phyloP scores from a whole-genome alignment of 2,797 vertebrate genomes.

The Emys orbicularis region DNA sequence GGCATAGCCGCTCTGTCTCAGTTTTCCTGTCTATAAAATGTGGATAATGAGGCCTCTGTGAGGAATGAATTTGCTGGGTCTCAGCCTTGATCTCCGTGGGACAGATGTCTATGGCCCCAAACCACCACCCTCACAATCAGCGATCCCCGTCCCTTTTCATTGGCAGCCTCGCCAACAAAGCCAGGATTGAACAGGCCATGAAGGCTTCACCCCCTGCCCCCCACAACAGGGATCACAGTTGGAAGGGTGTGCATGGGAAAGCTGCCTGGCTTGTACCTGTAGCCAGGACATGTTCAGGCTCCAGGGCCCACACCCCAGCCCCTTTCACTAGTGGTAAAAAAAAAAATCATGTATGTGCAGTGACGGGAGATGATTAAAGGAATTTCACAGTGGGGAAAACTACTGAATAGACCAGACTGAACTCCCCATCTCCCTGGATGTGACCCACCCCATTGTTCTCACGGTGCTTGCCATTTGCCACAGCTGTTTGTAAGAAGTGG shows the following conservation, averaged over 20 bases:
- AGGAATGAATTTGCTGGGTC: background rate
- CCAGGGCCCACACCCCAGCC: background rate
- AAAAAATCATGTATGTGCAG: background rate
- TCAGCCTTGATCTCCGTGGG: background rate
- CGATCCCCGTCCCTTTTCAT: background rate
- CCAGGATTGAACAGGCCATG: background rate
- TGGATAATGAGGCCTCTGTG: background rate
- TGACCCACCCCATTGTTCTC: background rate
- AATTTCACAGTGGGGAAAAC: background rate
- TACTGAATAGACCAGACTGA: background rate
- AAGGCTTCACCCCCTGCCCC: background rate
- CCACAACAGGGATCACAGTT: background rate
- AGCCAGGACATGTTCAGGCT: background rate
- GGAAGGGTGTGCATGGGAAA: background rate
- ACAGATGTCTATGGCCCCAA: background rate
- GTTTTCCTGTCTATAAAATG: background rate
- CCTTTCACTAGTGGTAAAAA: background rate
- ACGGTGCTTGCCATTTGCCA: background rate
- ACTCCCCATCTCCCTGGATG: background rate
- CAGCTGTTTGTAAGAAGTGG: background rate
- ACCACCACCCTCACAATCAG: background rate
- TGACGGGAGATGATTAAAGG: background rate
- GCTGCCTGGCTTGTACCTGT: background rate
- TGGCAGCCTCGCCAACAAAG: background rate
- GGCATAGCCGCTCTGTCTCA: background rate